Base-by-base conservation (phyloP, 2,113 vertebrate species). In the Calidris pygmaea region DNA sequence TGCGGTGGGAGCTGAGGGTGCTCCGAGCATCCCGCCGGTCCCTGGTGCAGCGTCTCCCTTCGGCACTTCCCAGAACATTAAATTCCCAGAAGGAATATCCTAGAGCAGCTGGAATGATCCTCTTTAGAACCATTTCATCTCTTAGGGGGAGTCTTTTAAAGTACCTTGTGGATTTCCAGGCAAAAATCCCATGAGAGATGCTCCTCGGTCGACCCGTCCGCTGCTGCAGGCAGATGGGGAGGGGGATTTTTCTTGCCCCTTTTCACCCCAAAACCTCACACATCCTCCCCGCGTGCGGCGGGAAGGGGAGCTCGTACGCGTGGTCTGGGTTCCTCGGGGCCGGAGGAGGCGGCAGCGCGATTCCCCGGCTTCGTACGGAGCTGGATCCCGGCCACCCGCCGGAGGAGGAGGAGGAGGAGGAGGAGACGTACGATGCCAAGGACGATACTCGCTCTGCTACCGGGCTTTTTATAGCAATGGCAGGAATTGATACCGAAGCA, bases 251-350 rank as follows among this genome's bases (percentile, higher is more conserved):
- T 85, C 34, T 48, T 48, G 53, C 66, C 47, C 23, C 16, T 14
- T 21, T 62, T 48, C 59, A 39, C 66, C 43, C 59, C 66, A 50
- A 37, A 83, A n/a, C 43, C 50, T 58, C 14, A 16, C 10, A 21
- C n/a, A 14, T 34, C 0, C 7, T 17, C 27, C 18, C 47, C 2
- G 14, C 1, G 4, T 22, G 59, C 5, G 12, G n/a, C 1, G 2
- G 27, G 35, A 24, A 41, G 24, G 22, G 48, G 41, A 20, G 47
- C 41, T 29, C 4, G 14, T 27, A 9, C 3, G 0, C 2, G 1
- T 1, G 3, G 14, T 8, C 65, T 5, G 4, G 85, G 14, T n/a
- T 39, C 41, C 41, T 56, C 4, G 2, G 48, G n/a, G 29, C 66
- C 29, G 7, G 9, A 67, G 62, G 62, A 75, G 78, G 56, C 2